Evolutionary conservation across 1,140 invertebrate species (phyloP).

Genomic region (Tribolium madens): DNA sequence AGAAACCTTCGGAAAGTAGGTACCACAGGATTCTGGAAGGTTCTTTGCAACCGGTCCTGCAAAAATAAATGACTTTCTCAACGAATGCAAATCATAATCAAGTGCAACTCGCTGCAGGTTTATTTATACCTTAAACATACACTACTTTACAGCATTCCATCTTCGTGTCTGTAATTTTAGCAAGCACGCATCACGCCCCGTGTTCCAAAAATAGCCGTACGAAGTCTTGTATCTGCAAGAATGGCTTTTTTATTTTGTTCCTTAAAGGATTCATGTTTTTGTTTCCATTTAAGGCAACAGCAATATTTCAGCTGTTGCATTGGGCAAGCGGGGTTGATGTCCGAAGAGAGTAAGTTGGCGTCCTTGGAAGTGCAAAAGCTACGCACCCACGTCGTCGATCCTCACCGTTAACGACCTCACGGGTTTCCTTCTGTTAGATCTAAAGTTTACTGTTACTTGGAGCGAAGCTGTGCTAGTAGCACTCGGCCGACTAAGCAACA

Average conservation of each 20-base stretch:
- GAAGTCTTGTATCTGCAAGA: neutral
- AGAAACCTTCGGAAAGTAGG: too few relatives aligned
- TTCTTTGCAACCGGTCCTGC: neutral
- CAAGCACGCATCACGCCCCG: constrained; percentile 30
- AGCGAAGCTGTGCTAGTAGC: neutral
- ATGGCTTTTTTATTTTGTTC: neutral
- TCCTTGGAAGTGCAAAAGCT: constrained; percentile 39
- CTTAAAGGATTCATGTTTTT: constrained; percentile 16
- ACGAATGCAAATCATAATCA: constrained; percentile 36
- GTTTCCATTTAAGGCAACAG: constrained; percentile 7
- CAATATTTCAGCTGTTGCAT: constrained; percentile 40
- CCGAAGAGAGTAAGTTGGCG: constrained; percentile 16
- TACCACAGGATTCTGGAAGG: neutral
- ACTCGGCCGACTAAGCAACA: neutral
- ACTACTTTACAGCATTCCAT: constrained; percentile 33
- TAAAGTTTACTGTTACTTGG: constrained; percentile 19
- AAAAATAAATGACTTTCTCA: constrained; percentile 1
- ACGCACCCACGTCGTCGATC: constrained; percentile 36
- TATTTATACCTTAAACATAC: constrained; percentile 45
- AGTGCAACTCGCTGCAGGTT: constrained; percentile 38
- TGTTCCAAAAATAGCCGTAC: constrained; percentile 46
- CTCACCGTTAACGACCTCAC: constrained; percentile 32
- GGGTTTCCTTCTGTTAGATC: constrained; percentile 5
- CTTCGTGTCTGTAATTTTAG: constrained; percentile 42
- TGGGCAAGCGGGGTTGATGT: constrained; percentile 40